These are phyloP conservation scores for Drosophila tristis DNA, from an alignment of 1,140 invertebrate genomes.

Conservation along the genomic window DNA sequence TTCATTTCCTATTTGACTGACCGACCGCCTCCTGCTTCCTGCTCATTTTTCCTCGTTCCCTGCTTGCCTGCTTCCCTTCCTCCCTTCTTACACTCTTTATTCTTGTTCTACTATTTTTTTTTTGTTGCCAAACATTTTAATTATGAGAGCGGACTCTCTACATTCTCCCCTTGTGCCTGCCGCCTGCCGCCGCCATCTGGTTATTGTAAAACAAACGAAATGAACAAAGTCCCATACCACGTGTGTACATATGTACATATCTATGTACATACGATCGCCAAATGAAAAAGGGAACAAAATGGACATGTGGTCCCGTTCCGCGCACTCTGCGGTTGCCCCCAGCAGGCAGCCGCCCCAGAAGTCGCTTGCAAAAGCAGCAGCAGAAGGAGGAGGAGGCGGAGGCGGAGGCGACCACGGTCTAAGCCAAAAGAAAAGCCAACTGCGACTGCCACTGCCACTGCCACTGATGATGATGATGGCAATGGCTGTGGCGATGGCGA, in stretches of 20 bases:
- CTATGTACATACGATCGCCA: constrained; percentile 32
- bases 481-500: constrained; percentile 17
- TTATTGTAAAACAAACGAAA: constrained; percentile 76
- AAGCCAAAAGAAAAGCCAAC: constrained; percentile 51
- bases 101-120: neutral
- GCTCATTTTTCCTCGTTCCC: neutral
- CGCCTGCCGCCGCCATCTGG: constrained; percentile 38
- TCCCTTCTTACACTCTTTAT: neutral
- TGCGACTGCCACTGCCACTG: constrained; percentile 21
- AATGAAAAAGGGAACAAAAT: constrained; percentile 70
- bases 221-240: constrained; percentile 58
- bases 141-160: constrained; percentile 53
- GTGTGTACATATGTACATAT: too few relatives aligned
- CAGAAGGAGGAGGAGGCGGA: constrained; percentile 7
- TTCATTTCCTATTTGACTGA: constrained; percentile 45
- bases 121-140: constrained; percentile 64
- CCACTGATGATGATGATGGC: constrained; percentile 10
- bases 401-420: constrained; percentile 19
- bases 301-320: constrained; percentile 55
- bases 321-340: constrained; percentile 63
- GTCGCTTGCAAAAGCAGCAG: neutral
- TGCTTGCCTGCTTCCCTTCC: neutral
- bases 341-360: constrained; percentile 5
- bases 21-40: constrained; percentile 27
- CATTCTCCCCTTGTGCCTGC: neutral